phyloP scores from a whole-genome alignment of 2,888 invertebrate genomes.

The Scaptomyza polygonia region DNA sequence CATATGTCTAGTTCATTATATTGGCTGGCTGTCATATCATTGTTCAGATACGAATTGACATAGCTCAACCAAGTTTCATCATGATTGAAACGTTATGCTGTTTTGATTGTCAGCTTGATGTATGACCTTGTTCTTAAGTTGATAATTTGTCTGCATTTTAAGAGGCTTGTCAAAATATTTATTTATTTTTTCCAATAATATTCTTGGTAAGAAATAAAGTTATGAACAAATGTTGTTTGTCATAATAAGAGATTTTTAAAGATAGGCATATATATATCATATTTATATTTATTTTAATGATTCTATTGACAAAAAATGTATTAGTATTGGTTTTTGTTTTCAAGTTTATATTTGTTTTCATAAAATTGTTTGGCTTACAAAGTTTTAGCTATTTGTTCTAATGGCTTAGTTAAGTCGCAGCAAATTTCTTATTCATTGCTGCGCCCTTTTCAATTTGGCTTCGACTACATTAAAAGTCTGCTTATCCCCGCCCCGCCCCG shows the following conservation, averaged over 20 bases:
- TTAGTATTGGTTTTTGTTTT: not conserved
- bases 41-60: conserved; percentile 2
- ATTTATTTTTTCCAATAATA: too few species aligned
- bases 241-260: too few species aligned
- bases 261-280: too few species aligned
- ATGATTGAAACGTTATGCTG: not conserved
- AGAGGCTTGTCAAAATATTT: too few species aligned
- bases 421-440: not conserved
- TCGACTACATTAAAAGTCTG: conserved; percentile 5
- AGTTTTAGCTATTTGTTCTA: not conserved
- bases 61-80: not conserved
- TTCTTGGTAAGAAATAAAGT: too few species aligned
- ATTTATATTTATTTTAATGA: too few species aligned
- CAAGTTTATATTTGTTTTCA: not conserved
- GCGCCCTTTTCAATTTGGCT: conserved; percentile 20
- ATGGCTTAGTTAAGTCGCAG: not conserved
- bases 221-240: too few species aligned
- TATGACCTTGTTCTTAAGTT: not conserved
- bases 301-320: too few species aligned
- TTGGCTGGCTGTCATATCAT: conserved; percentile 1
- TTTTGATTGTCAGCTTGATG: conserved; percentile 1
- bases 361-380: not conserved
- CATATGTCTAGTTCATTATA: conserved; percentile 18
- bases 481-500: not conserved
- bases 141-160: too few species aligned